Base-by-base conservation (phyloP, 2,797 vertebrate genomes). In the Lophius americanus region DNA sequence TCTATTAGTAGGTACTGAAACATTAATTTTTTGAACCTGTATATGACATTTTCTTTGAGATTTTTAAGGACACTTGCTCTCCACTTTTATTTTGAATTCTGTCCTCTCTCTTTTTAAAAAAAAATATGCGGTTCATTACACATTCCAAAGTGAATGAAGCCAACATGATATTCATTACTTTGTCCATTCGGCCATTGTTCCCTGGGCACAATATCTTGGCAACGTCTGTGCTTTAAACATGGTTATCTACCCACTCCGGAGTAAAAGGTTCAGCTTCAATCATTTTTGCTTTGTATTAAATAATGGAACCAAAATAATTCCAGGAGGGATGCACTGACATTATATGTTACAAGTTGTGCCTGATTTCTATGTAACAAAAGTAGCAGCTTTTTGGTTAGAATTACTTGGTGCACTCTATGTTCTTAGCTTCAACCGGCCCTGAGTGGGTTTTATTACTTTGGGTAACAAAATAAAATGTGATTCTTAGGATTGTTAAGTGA, bases 401-500 rank as follows among this genome's bases (percentile, higher is more conserved):
- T 76, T 70, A 76, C 80, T 79, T 54, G n/a, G 76, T 76, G 77
- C 67, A 64, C 66, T 68, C 50, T 69, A 7, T 44, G 42, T 46
- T 56, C 59, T 36, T 41, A 59, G 67, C 67, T 86, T 80, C 82
- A 81, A 87, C 88, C 76, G 84, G 67, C 58, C 70, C 75, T 75
- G 55, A 37, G 14, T 64, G 71, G 72, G 51, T 62, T 78, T 75
- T 46, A 50, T 82, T 62, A 60, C 60, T 74, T 60, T 52, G 73
- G 73, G 59, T 56, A 60, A 64, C 60, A 68, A 69, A 56, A 60
- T 70, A 74, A 70, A 39, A 68, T 72, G 38, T 43, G 43, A 66
- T 63, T 76, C 50, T 52, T 51, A 63, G 56, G 46, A 61, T 35
- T 73, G 43, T 56, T 53, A 49, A 56, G 50, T 63, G 0, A 53